These are phyloP conservation scores for Argyrosomus japonicus DNA, from an alignment of 2,113 vertebrate genomes.

Conservation along the genomic window DNA sequence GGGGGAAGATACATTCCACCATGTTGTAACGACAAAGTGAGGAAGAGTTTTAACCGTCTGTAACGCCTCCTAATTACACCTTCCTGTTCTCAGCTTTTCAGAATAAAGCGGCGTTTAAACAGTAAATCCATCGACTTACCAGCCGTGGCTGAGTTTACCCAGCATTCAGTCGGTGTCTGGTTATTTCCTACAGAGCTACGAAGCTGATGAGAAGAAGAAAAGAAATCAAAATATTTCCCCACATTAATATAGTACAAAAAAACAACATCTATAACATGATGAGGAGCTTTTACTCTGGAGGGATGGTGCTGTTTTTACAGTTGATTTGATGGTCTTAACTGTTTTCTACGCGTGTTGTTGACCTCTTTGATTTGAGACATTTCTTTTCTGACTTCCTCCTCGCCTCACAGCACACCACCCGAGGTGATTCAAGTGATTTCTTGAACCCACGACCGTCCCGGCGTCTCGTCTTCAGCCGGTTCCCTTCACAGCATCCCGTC, in stretches of 20 bases:
- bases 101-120: conserved; percentile 25
- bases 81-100: conserved; percentile 29
- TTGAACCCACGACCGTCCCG: background rate
- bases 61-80: no score
- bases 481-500: conserved; percentile 88
- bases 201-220: conserved; percentile 5
- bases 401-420: background rate
- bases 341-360: conserved; percentile 3
- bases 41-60: background rate
- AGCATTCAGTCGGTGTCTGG: conserved; percentile 36
- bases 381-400: background rate
- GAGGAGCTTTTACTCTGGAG: conserved; percentile 28
- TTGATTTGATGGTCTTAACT: background rate
- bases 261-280: conserved; percentile 33
- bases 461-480: no score
- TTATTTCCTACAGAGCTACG: background rate
- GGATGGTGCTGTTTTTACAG: background rate
- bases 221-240: background rate
- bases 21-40: conserved; percentile 25
- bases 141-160: conserved; percentile 41
- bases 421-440: background rate
- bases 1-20: conserved; percentile 64
- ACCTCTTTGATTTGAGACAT: background rate
- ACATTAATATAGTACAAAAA: conserved; percentile 17
- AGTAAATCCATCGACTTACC: background rate